phyloP scores from a whole-genome alignment of 92 coral and sea anemone species.

The Blastomussa wellsi region DNA sequence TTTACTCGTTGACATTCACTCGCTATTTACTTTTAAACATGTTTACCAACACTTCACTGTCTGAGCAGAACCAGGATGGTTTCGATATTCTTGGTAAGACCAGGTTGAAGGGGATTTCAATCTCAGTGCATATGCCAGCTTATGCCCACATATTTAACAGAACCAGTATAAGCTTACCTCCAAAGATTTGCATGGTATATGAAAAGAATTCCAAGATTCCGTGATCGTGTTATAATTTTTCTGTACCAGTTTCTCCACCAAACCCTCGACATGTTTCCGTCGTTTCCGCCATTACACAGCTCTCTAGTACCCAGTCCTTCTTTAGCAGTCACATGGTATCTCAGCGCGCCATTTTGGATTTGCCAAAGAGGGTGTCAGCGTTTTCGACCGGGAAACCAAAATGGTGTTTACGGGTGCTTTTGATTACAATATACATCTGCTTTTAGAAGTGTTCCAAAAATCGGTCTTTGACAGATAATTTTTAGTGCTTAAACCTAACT shows the following conservation, averaged over 20 bases:
- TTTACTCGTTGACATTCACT: no score
- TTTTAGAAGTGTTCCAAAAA: not conserved
- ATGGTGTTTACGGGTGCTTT: not conserved
- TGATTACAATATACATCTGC: not conserved
- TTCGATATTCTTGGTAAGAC: no score
- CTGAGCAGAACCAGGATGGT: no score
- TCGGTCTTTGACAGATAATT: not conserved
- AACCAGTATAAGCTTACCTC: slow-evolving; percentile 48
- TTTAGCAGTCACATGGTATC: not conserved
- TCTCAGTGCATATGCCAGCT: not conserved
- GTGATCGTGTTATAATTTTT: slow-evolving; percentile 23
- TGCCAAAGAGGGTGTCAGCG: not conserved
- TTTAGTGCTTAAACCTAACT: not conserved
- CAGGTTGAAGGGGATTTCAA: no score
- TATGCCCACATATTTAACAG: no score
- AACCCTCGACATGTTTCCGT: not conserved
- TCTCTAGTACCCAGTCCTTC: slow-evolving; percentile 28
- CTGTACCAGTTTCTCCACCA: not conserved
- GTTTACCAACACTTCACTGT: no score
- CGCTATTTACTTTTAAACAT: no score
- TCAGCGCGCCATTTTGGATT: slow-evolving; percentile 43
- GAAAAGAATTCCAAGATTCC: slow-evolving; percentile 34
- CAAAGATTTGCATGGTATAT: slow-evolving; percentile 59
- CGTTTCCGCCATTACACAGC: not conserved
- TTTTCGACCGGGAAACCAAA: not conserved